Evolutionary conservation across 2,113 vertebrate genomes (phyloP), one percentile per base, ranked within the genome.

Genomic region (Tor tambroides): DNA sequence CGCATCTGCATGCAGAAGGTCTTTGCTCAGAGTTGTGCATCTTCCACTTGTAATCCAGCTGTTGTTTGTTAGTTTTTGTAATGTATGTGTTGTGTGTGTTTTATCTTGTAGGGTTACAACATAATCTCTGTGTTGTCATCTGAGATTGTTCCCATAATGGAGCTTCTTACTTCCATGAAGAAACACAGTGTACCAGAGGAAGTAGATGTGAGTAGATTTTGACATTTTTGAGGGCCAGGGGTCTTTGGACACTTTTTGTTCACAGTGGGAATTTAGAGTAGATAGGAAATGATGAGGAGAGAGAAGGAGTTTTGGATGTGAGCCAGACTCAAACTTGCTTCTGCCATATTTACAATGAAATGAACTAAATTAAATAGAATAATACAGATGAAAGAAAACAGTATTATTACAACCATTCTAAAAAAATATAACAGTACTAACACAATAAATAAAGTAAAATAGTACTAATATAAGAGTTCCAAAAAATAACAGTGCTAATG

Each of bases 1-100:
- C 96, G 97, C 88, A 99, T 99, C 94, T 99, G 97, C 96, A 98
- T 99, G 98, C 97, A 99, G 92, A 99, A 99, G 97, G 98, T 99
- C 91, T 84, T 93, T 89, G 69, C 28, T 71, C 15, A 21, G 12
- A 1, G 38, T 86, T 43, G 23, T 15, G 6, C 54, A 11, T 56
- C 38, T 17, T 69, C 1, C 54, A 71, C 2, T 84, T 21, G 10
- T 23, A 59, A 19, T 8, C 35, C 19, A 51, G 46, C n/a, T 15
- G 19, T 7, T 4, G 54, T 49, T 19, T 65, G 28, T 71, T 59
- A 46, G 23, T 6, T 5, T 49, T 78, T 4, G n/a, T 77, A 17
- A 61, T 38, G 19, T n/a, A 14, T 85, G 28, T 82, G 5, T 21
- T 38, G 3, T 28, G 11, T 59, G 61, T 38, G 26, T 15, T 80